These are phyloP conservation scores for Ameiurus melas DNA, from an alignment of 2,113 vertebrate species.

Conservation along the genomic window DNA sequence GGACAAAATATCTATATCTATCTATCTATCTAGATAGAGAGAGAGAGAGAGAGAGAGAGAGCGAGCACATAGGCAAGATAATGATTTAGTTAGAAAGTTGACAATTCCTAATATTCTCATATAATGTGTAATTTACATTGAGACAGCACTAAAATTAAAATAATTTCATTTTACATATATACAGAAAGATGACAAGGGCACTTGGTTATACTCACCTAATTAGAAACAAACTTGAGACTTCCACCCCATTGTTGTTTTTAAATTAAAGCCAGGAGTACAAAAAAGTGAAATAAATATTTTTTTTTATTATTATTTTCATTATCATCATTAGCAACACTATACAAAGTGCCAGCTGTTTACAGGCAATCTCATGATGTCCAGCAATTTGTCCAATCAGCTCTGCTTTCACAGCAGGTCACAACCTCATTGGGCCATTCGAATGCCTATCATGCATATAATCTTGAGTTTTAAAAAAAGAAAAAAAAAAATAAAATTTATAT, in stretches of 20 bases:
- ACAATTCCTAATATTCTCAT: not conserved
- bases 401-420: conserved; percentile 48
- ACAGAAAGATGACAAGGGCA: not conserved
- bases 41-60: too few relatives aligned
- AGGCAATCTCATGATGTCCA: conserved; percentile 64
- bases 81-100: not conserved
- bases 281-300: conserved; percentile 75
- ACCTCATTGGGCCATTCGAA: conserved; percentile 59
- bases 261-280: not conserved
- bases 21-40: too few relatives aligned
- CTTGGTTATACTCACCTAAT: not conserved
- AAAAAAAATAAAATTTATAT: conserved; percentile 67
- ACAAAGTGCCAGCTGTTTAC: conserved; percentile 66
- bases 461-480: conserved; percentile 68
- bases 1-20: too few relatives aligned
- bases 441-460: conserved; percentile 76
- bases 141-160: not conserved
- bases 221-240: not conserved
- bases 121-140: not conserved
- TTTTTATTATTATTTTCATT: conserved; percentile 66
- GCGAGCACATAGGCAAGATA: not conserved
- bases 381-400: conserved; percentile 62
- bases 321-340: conserved; percentile 67
- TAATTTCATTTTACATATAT: not conserved
- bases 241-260: not conserved